These are phyloP conservation scores for Peromyscus attwateri DNA, from an alignment of 2,797 vertebrate species.

Conservation along the genomic window DNA sequence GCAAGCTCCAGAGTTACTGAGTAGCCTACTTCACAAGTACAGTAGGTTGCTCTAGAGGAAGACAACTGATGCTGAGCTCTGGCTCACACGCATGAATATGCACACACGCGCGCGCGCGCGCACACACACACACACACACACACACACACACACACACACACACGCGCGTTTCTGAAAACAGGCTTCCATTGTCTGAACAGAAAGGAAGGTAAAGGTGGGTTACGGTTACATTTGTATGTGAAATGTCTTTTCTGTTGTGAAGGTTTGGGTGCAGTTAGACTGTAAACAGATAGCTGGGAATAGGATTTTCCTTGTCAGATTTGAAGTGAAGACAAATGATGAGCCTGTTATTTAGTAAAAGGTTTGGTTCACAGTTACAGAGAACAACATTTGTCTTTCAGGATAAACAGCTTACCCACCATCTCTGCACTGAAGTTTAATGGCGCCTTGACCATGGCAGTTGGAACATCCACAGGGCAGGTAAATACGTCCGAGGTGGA, in stretches of 20 bases:
- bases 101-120: rapidly evolving
- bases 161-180: background rate
- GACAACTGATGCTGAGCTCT: background rate
- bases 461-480: conserved; percentile 98
- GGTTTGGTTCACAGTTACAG: background rate
- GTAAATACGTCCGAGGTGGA: conserved; percentile 84
- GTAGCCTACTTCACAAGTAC: background rate
- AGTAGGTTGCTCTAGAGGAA: background rate
- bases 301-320: background rate
- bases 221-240: background rate
- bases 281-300: background rate
- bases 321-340: background rate
- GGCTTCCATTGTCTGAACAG: background rate
- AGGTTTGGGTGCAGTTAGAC: background rate
- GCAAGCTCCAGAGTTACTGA: background rate
- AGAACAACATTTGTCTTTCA: conserved; percentile 83
- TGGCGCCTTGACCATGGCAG: conserved; percentile 93
- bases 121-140: background rate
- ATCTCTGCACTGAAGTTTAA: conserved; percentile 95
- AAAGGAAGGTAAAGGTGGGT: background rate
- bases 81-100: background rate
- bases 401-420: conserved; percentile 94
- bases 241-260: background rate
- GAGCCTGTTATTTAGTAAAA: background rate
- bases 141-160: background rate